Base-by-base conservation (phyloP, 2,797 vertebrate genomes). In the Silurus aristotelis region DNA sequence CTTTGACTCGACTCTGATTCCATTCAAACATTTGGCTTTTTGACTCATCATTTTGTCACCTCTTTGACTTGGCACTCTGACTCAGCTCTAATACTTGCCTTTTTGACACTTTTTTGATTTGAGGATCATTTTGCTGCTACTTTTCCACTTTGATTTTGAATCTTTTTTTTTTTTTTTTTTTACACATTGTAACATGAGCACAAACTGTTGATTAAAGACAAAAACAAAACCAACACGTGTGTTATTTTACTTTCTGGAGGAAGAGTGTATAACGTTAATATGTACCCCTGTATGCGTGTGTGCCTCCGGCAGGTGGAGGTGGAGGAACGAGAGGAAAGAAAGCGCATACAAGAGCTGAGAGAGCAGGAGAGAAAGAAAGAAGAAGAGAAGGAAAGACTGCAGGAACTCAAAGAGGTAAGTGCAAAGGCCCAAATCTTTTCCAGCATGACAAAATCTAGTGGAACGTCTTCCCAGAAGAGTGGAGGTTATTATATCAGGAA, bases 251-350 rank as follows among this genome's bases (percentile, higher is more conserved):
- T 52, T 6, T 52, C 4, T 52, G 48, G 1, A 52, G 48, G 20
- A 66, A 52, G 22, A 61, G 58, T 1, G 5, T 31, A 12, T 80
- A 22, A 13, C 3, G 19, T 43, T 61, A 68, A 31, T 12, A 13
- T 3, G 3, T 48, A 31, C 12, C 7, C 7, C 0, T 83, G 13
- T 25, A 15, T 68, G 38, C 78, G 13, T 84, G 25, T 38, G 52
- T 0, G 72, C 80, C 25, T 31, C 19, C 63, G 20, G 38, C 84
- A 99, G 98, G 96, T 96, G 1, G 98, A 99, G 89, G 92, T 96
- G 91, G 97, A 97, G 81, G 98, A 98, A 87, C 91, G 98, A 15
- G 97, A 98, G 90, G 98, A 99, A 87, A 92, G 97, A 84, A 97
- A 90, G 91, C 96, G 93, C 38, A 92, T 96, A 4, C 97, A 99